These are phyloP conservation scores for Melanotaenia pygmaea DNA, from an alignment of 2,797 vertebrate genomes.

Conservation along the genomic window DNA sequence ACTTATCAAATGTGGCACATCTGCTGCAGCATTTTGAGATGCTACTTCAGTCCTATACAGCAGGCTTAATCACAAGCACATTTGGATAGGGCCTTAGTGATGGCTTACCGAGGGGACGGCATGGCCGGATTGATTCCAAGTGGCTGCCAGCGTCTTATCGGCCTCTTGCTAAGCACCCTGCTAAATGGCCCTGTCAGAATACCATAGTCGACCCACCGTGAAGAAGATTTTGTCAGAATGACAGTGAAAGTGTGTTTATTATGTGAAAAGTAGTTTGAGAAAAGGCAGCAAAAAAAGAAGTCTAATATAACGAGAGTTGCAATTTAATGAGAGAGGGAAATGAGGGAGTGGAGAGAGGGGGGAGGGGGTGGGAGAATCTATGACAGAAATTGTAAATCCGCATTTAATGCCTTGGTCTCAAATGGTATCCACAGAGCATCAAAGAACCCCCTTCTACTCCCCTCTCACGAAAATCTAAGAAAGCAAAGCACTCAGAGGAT, in stretches of 20 bases:
- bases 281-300: slow-evolving; percentile 29
- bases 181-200: slow-evolving; percentile 69
- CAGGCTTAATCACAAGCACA: slow-evolving; percentile 51
- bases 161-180: slow-evolving; percentile 66
- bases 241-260: slow-evolving; percentile 37
- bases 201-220: slow-evolving; percentile 49
- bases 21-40: slow-evolving; percentile 47
- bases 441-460: slow-evolving; percentile 58
- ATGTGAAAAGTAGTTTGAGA: slow-evolving; percentile 10
- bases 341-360: slow-evolving; percentile 9
- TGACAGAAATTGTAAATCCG: slow-evolving; percentile 73
- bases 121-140: slow-evolving; percentile 74
- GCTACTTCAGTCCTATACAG: slow-evolving; percentile 40
- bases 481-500: slow-evolving; percentile 77
- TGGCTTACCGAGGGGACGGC: slow-evolving; percentile 55
- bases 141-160: slow-evolving; percentile 65
- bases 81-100: slow-evolving; percentile 40
- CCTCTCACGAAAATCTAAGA: slow-evolving; percentile 61
- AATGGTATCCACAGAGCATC: slow-evolving; percentile 77
- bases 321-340: slow-evolving; percentile 50
- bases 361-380: slow-evolving; percentile 44
- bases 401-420: slow-evolving; percentile 72
- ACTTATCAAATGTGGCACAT: slow-evolving; percentile 65
- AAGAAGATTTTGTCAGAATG: slow-evolving; percentile 52
- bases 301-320: slow-evolving; percentile 31